These are phyloP conservation scores for Bufo bufo DNA, from an alignment of 2,113 vertebrate species.

Conservation along the genomic window DNA sequence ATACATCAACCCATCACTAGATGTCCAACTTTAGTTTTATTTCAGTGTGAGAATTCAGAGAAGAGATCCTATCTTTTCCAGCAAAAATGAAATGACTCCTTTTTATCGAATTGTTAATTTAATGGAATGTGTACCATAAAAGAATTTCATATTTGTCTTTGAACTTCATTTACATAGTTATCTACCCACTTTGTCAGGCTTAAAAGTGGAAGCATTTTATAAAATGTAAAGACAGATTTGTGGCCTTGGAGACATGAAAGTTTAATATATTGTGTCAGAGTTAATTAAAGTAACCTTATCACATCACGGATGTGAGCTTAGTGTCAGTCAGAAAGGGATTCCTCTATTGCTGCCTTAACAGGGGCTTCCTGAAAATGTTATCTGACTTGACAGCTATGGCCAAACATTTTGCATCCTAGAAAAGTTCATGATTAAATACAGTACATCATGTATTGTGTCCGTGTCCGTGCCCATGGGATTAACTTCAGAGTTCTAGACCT, in stretches of 20 bases:
- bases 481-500: background rate
- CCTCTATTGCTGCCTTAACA: background rate
- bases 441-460: background rate
- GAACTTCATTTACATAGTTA: conserved; percentile 29
- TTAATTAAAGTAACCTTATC: conserved; percentile 48
- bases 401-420: conserved; percentile 11
- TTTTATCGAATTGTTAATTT: conserved; percentile 1
- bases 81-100: background rate
- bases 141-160: conserved; percentile 23
- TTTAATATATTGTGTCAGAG: conserved; percentile 30
- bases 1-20: background rate
- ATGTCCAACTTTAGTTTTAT: conserved; percentile 12
- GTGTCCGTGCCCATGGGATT: background rate
- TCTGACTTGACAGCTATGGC: background rate
- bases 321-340: conserved; percentile 31
- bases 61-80: background rate
- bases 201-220: background rate
- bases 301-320: conserved; percentile 15
- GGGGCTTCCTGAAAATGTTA: conserved; percentile 25
- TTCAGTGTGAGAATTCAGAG: background rate
- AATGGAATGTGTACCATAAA: conserved; percentile 25
- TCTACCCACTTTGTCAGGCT: conserved; percentile 20
- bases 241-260: conserved; percentile 14
- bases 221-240: background rate
- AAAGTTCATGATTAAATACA: background rate